phyloP scores from a whole-genome alignment of 2,113 vertebrate genomes.

The Anas platyrhynchos region DNA sequence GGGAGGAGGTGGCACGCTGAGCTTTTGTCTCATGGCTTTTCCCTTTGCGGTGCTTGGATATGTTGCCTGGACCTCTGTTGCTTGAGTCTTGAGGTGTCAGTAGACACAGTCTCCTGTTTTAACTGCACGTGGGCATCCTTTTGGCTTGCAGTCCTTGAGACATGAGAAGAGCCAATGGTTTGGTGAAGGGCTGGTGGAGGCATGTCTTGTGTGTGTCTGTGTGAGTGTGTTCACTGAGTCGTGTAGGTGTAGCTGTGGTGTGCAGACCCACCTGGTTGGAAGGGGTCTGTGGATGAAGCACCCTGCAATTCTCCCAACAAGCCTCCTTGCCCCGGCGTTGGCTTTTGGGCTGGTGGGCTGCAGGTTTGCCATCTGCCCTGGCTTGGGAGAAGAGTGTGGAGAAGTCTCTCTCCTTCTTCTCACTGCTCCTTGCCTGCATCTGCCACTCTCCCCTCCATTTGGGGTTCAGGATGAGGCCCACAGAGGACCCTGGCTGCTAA shows the following conservation, averaged over 20 bases:
- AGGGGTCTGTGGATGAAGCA: neutral
- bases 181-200: neutral
- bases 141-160: neutral
- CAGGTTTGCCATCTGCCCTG: too few relatives aligned
- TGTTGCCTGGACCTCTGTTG: fast-evolving
- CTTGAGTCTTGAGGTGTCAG: neutral
- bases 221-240: fast-evolving
- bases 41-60: neutral
- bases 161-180: neutral
- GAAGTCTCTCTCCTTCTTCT: neutral
- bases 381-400: fast-evolving
- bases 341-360: neutral
- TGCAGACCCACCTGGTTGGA: neutral
- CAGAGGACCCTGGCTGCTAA: neutral
- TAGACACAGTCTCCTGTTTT: neutral
- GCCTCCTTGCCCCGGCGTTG: neutral
- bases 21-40: neutral
- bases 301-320: neutral
- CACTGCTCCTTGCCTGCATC: fast-evolving
- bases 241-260: too few relatives aligned
- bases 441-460: fast-evolving
- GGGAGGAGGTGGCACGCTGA: neutral
- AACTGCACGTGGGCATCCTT: neutral
- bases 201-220: fast-evolving
- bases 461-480: fast-evolving